Evolutionary conservation across 2,113 vertebrate species (phyloP), one percentile per base, ranked within the genome.

Genomic region (Cyprinodon brontotheroides): DNA sequence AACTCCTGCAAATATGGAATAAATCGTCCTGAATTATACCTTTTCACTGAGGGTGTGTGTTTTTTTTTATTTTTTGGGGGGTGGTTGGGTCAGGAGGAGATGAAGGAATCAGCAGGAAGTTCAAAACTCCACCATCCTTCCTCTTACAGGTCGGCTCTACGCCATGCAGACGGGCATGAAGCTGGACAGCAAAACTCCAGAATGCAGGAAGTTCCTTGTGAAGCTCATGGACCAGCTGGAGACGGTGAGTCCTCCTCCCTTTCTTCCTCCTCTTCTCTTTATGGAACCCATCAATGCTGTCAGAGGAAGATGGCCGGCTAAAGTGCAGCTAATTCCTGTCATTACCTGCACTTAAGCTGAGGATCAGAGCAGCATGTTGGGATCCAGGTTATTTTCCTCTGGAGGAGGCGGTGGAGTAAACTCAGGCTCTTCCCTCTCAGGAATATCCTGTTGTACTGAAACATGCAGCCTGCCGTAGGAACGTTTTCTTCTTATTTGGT

Each of bases 91-190:
- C 29, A 29, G 29, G 29, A 29, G 29, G 29, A 29, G 29, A 29
- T 29, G 29, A 29, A 29, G 29, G 29, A 29, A 29, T 29, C 29
- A 29, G 29, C 29, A 29, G 29, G 29, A 29, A 29, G 47, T 48
- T 48, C 3, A 14, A 4, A 48, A 48, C 9, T 11, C 4, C 37
- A 39, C 8, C 22, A 3, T 83, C 63, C 61, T 17, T 41, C 41
- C 62, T 88, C 84, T 89, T 86, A 17, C 92, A 99, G 98, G 98
- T 88, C 97, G 97, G 65, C 96, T 99, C 59, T 98, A 97, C 75
- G 95, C 96, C 3, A 97, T 99, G 97, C 98, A 99, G 91, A 96
- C 95, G 0, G 97, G 97, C 64, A 98, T 99, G 97, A 99, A 97
- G 91, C 94, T 99, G 93, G 98, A 99, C 86, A 97, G 96, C 88